phyloP scores from a whole-genome alignment of 2,797 vertebrate species.

The Pitangus sulphuratus region DNA sequence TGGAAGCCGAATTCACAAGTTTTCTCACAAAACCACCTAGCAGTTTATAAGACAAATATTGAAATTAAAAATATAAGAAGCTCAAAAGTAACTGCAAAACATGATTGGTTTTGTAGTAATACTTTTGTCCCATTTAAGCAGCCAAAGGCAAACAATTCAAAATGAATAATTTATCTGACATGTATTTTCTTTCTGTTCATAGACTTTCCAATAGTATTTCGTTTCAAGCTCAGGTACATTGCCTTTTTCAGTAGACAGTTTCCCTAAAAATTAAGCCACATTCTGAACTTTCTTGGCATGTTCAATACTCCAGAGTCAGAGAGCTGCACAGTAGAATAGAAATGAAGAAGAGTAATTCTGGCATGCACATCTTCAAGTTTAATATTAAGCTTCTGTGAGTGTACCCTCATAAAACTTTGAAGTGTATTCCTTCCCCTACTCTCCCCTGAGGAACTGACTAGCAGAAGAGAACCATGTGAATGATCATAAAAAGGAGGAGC shows the following conservation, averaged over 20 bases:
- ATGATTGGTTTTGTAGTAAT: not conserved
- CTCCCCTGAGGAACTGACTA: not conserved
- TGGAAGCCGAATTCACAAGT: not conserved
- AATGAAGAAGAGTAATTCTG: not conserved
- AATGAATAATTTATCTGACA: not conserved
- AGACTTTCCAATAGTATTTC: not conserved
- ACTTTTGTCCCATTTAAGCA: not conserved
- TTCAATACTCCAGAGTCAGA: not conserved
- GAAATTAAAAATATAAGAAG: not conserved
- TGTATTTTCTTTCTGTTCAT: not conserved
- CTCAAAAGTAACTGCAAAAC: not conserved
- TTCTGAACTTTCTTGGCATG: not conserved
- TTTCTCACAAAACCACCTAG: not conserved
- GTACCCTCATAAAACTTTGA: conserved; percentile 55
- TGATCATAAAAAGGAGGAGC: conserved; percentile 8
- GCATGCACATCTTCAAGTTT: not conserved
- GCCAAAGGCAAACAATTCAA: not conserved
- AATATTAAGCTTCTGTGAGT: conserved; percentile 43
- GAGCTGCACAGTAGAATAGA: not conserved
- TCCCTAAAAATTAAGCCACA: not conserved
- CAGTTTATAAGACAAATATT: not conserved
- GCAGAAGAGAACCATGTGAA: not conserved
- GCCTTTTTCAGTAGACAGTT: not conserved
- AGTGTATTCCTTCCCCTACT: conserved; percentile 12
- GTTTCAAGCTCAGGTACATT: not conserved